Conservation (phyloP, 64 coral and sea anemone genomes). For the Pachyseris speciosa region DNA sequence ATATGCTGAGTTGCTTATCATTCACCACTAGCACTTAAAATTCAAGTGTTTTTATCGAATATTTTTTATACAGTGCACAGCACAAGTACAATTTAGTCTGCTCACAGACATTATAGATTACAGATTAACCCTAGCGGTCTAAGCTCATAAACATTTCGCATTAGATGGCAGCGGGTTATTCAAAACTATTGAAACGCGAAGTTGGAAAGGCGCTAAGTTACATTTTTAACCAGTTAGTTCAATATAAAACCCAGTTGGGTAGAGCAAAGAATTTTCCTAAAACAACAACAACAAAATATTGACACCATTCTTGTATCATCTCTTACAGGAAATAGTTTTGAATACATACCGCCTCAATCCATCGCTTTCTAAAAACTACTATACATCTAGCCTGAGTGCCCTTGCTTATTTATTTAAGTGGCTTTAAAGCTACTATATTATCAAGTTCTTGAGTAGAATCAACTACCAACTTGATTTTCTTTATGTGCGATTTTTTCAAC, state of each 20-base stretch:
- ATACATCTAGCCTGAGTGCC: not conserved
- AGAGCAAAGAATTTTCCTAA: not conserved
- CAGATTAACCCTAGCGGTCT: not conserved
- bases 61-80: constrained; percentile 46
- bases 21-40: not conserved
- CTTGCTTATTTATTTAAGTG: not conserved
- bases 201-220: not conserved
- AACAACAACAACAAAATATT: not conserved
- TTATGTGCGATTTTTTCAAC: not conserved
- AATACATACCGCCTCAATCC: not conserved
- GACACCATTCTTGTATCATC: not conserved
- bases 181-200: constrained; percentile 1
- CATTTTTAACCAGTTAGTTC: not conserved
- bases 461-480: not conserved
- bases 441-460: constrained; percentile 1
- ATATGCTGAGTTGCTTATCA: constrained; percentile 1
- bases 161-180: not conserved
- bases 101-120: constrained; percentile 23
- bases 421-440: not conserved
- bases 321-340: not conserved
- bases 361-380: not conserved
- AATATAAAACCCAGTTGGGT: not conserved
- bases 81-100: constrained; percentile 46
- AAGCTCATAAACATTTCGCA: not conserved
- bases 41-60: constrained; percentile 9